A percentile compares a stretch with the other conserved stretches of the same genome.
phyloP scores from a whole-genome alignment of 2,888 invertebrate species.

The Clanis bilineata region DNA sequence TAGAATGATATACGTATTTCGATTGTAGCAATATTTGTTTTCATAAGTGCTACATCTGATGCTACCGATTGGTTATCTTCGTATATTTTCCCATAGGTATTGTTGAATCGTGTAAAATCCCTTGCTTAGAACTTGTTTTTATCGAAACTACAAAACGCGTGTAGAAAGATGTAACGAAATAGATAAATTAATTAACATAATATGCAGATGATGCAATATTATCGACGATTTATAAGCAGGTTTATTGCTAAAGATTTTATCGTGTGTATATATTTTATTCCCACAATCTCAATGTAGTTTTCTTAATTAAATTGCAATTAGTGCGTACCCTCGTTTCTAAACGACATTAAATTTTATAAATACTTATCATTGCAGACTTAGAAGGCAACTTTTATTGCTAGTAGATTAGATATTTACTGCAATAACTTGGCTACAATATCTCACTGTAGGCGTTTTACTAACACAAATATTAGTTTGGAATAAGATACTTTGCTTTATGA shows the following conservation, averaged over 20 bases:
- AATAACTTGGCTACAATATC: neutral
- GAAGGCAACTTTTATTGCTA: neutral
- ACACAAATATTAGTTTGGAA: neutral
- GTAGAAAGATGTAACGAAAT: neutral
- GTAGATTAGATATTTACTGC: neutral
- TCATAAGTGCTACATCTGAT: neutral
- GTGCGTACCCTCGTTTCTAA: neutral
- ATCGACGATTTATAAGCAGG: neutral
- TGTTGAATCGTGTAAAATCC: neutral
- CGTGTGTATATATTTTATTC: neutral
- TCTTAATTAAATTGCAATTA: slow-evolving; percentile 1
- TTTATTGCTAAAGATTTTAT: neutral
- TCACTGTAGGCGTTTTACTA: neutral
- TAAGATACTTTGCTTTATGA: neutral
- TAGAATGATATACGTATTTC: neutral
- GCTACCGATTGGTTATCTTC: neutral
- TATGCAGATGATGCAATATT: neutral
- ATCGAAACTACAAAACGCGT: neutral
- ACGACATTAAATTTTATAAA: slow-evolving; percentile 2
- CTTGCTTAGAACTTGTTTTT: neutral
- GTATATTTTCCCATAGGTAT: neutral
- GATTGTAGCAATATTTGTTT: neutral
- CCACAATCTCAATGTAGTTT: slow-evolving; percentile 1
- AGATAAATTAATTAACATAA: slow-evolving; percentile 3
- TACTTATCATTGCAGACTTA: neutral